Percentiles rank a stretch among this genome's conserved stretches.
Conservation (phyloP, 2,113 vertebrate genomes). For the Semicossyphus pulcher region DNA sequence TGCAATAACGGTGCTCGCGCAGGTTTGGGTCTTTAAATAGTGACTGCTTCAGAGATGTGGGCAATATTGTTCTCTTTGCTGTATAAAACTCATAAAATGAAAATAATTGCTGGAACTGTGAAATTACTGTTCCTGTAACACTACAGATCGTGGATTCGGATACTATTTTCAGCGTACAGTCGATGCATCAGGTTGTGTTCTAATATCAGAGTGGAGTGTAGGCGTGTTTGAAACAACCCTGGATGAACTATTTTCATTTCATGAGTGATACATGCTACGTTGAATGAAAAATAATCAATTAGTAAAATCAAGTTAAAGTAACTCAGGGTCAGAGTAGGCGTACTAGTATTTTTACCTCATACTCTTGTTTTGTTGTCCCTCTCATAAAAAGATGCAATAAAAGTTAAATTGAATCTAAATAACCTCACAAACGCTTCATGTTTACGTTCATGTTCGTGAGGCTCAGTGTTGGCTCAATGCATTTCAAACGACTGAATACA, state of each 20-base stretch:
- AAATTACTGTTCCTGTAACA: slow-evolving; percentile 27
- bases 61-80: slow-evolving; percentile 43
- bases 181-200: not conserved
- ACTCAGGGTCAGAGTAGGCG: slow-evolving; percentile 21
- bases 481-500: slow-evolving; percentile 50
- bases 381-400: slow-evolving; percentile 60
- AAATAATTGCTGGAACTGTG: slow-evolving; percentile 64
- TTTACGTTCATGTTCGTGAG: slow-evolving; percentile 34
- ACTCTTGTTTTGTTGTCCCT: slow-evolving; percentile 63
- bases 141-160: not conserved
- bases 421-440: slow-evolving; percentile 29
- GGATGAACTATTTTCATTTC: slow-evolving; percentile 74
- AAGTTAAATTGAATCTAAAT: slow-evolving; percentile 31
- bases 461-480: slow-evolving; percentile 39
- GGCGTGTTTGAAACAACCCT: not conserved
- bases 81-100: slow-evolving; percentile 76
- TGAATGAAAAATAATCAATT: slow-evolving; percentile 55
- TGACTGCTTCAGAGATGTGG: slow-evolving; percentile 66
- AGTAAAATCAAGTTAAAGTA: slow-evolving; percentile 25
- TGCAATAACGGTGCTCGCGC: not conserved
- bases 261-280: slow-evolving; percentile 72
- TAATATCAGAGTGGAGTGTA: not conserved
- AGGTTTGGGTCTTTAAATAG: slow-evolving; percentile 61
- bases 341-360: slow-evolving; percentile 63
- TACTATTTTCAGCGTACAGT: not conserved